These are phyloP conservation scores for Scolopax mira DNA, from an alignment of 2,113 vertebrate species.

Conservation along the genomic window DNA sequence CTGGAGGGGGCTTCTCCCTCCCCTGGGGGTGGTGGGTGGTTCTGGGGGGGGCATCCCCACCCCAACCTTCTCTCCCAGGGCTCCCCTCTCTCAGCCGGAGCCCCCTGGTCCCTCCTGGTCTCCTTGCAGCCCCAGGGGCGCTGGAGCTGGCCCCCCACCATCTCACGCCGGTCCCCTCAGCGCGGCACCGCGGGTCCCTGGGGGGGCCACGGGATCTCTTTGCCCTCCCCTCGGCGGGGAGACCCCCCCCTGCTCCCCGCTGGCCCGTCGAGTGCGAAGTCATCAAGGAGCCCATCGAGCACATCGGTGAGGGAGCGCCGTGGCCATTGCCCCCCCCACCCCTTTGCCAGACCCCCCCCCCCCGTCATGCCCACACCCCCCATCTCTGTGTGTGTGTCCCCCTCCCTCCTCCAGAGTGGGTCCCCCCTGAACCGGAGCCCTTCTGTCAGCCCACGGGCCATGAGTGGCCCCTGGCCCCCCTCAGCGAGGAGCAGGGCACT, in stretches of 20 bases:
- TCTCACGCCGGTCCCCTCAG: background rate
- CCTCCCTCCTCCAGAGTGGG: constrained; percentile 84
- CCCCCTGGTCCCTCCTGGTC: background rate
- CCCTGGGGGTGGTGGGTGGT: background rate
- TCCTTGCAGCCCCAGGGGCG: constrained; percentile 60
- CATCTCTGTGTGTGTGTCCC: background rate
- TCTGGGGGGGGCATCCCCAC: background rate
- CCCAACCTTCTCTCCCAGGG: background rate
- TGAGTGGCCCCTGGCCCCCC: constrained; percentile 57
- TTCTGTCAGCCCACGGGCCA: constrained; percentile 79
- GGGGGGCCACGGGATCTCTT: constrained; percentile 77
- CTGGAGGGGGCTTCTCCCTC: background rate
- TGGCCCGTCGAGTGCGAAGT: constrained; percentile 92
- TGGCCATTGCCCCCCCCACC: accelerated
- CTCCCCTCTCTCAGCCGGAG: background rate
- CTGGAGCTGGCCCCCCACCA: constrained; percentile 19
- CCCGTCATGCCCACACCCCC: accelerated
- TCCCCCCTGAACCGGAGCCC: constrained; percentile 81
- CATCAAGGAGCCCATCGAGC: constrained; percentile 78
- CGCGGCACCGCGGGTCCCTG: constrained; percentile 37
- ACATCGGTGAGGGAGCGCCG: constrained; percentile 46
- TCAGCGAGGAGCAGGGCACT: constrained; percentile 69
- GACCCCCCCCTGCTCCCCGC: constrained; percentile 63
- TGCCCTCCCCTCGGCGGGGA: constrained; percentile 44
- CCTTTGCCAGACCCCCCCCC: accelerated